These are phyloP conservation scores for Melozone crissalis DNA, from an alignment of 2,113 vertebrate genomes.

Conservation along the genomic window DNA sequence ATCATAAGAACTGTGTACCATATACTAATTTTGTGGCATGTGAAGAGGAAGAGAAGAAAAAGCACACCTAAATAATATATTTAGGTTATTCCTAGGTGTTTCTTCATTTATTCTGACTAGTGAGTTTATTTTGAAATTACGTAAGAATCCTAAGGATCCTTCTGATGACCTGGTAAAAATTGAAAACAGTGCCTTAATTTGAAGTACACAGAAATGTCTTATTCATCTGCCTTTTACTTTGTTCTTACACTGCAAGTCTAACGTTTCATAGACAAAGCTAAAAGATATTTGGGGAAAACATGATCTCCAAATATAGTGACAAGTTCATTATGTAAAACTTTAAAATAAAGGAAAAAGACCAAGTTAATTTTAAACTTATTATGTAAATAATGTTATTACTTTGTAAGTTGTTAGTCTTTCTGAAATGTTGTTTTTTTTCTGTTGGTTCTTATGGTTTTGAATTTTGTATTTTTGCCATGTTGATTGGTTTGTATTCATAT, in stretches of 20 bases:
- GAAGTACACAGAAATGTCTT: neutral
- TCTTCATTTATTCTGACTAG: neutral
- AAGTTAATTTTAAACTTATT: neutral
- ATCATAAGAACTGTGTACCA: neutral
- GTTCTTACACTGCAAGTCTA: neutral
- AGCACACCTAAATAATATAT: neutral
- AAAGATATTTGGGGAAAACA: neutral
- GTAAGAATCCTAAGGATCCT: neutral
- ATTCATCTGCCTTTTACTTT: neutral
- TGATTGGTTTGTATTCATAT: neutral
- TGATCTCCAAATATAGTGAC: neutral
- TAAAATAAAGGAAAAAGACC: neutral
- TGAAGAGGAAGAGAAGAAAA: neutral
- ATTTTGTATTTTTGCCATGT: neutral
- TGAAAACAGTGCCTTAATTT: neutral
- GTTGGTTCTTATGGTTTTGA: neutral
- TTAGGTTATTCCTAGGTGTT: neutral
- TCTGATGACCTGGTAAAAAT: neutral
- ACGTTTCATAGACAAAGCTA: neutral
- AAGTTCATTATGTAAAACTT: neutral
- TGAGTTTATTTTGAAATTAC: neutral
- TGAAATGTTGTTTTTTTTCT: neutral
- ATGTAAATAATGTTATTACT: neutral
- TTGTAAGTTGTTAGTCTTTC: neutral
- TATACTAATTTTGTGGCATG: neutral